These are phyloP conservation scores for Gasterosteus aculeatus DNA, from an alignment of 2,113 vertebrate genomes.

Conservation along the genomic window DNA sequence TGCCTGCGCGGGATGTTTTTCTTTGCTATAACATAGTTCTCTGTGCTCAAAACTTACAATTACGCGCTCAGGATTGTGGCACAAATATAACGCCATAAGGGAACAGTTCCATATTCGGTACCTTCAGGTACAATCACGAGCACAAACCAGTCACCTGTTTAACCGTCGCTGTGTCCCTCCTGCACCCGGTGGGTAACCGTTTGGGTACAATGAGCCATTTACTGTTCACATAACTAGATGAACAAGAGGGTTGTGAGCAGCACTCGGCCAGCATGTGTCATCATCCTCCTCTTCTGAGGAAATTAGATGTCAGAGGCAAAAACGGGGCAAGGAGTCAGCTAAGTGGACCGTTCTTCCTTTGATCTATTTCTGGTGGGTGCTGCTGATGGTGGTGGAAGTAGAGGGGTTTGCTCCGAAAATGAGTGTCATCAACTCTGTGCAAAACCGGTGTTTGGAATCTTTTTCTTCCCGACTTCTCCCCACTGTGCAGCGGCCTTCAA, in stretches of 20 bases:
- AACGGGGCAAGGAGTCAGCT: constrained; percentile 52
- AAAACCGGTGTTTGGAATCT: constrained; percentile 37
- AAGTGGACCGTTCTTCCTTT: constrained; percentile 65
- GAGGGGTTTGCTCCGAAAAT: constrained; percentile 45
- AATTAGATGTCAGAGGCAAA: constrained; percentile 57
- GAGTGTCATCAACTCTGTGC: constrained; percentile 32
- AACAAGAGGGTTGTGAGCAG: constrained; percentile 14
- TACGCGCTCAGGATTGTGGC: no score
- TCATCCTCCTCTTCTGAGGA: constrained; percentile 45
- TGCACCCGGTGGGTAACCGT: neutral
- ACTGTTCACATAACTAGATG: constrained; percentile 16
- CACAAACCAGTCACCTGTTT: neutral
- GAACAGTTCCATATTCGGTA: neutral
- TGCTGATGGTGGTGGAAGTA: constrained; percentile 36
- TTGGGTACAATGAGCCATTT: constrained; percentile 1
- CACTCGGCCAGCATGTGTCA: constrained; percentile 21
- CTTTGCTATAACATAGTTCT: no score
- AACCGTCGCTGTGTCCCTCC: neutral
- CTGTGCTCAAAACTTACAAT: no score
- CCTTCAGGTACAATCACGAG: neutral
- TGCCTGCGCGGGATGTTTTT: no score
- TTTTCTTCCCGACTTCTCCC: neutral
- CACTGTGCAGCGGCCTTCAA: neutral
- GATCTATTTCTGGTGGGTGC: constrained; percentile 64
- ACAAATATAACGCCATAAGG: no score